Evolutionary conservation across 2,797 vertebrate genomes (phyloP).

Genomic region (Protonibea diacanthus): DNA sequence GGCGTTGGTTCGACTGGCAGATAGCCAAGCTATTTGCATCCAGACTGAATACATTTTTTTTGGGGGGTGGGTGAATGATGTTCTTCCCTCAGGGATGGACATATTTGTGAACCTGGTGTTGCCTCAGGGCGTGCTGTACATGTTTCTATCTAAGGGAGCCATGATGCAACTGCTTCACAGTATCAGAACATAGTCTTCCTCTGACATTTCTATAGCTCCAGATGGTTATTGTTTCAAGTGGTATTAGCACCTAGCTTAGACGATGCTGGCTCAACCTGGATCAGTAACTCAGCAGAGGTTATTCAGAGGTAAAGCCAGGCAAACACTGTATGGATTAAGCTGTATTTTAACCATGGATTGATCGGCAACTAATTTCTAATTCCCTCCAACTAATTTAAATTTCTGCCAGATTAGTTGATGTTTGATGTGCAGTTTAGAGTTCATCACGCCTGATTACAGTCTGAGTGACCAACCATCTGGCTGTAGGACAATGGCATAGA

Average conservation of each 20-base stretch:
- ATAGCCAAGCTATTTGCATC: slow-evolving; percentile 3
- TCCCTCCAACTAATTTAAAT: neutral
- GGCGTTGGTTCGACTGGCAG: neutral
- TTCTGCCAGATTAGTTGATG: neutral
- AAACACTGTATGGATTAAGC: neutral
- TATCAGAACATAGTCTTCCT: slow-evolving; percentile 10
- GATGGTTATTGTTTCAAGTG: neutral
- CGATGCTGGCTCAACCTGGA: neutral
- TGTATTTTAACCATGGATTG: neutral
- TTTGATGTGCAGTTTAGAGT: neutral
- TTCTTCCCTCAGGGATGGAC: slow-evolving; percentile 14
- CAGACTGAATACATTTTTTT: slow-evolving; percentile 20
- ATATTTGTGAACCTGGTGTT: slow-evolving; percentile 32
- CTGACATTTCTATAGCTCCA: slow-evolving; percentile 9
- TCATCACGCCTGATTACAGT: neutral
- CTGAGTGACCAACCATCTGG: slow-evolving; percentile 6
- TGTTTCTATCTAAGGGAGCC: slow-evolving; percentile 4
- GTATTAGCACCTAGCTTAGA: neutral
- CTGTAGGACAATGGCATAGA: neutral
- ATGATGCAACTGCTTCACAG: slow-evolving; percentile 47
- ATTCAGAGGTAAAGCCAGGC: neutral
- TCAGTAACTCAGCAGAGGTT: neutral
- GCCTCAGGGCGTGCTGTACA: slow-evolving; percentile 24
- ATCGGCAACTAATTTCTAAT: neutral
- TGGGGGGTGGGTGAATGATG: slow-evolving; percentile 10